These are phyloP conservation scores for Meloidogyne exigua DNA, from an alignment of 1,140 invertebrate genomes.

Conservation along the genomic window DNA sequence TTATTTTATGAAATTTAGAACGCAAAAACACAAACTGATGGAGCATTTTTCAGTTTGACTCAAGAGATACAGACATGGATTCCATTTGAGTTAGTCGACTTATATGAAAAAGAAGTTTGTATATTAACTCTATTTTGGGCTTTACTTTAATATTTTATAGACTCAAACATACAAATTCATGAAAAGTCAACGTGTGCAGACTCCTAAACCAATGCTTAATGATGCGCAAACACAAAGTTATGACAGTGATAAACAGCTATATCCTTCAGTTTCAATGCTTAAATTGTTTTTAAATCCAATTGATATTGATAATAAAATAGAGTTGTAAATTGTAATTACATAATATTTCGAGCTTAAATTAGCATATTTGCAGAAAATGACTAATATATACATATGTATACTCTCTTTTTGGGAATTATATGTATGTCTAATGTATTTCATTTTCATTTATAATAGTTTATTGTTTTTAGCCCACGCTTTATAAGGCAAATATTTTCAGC, in stretches of 20 bases:
- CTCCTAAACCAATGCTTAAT: constrained; percentile 47
- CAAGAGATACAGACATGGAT: constrained; percentile 52
- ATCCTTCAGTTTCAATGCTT: constrained; percentile 4
- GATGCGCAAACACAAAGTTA: constrained; percentile 47
- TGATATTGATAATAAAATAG: not conserved
- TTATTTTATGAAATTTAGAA: not conserved
- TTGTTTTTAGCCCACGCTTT: not conserved
- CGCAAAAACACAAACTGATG: not conserved
- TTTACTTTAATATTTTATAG: not conserved
- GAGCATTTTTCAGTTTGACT: not conserved
- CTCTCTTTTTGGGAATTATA: too few species aligned
- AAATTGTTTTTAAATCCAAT: not conserved
- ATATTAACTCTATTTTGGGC: not conserved
- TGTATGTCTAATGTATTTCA: not conserved
- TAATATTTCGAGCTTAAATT: too few species aligned
- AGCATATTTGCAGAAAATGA: too few species aligned
- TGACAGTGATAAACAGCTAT: constrained; percentile 7
- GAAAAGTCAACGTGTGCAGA: constrained; percentile 57
- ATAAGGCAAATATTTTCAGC: not conserved
- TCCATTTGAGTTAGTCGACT: constrained; percentile 43
- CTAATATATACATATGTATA: too few species aligned
- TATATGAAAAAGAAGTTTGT: constrained; percentile 44
- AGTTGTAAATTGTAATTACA: not conserved
- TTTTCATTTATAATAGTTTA: not conserved
- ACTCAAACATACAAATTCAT: constrained; percentile 54